A percentile compares a stretch with the other conserved stretches of the same genome.
Conservation (phyloP, 2,113 vertebrate species). For the Peucedramus taeniatus region DNA sequence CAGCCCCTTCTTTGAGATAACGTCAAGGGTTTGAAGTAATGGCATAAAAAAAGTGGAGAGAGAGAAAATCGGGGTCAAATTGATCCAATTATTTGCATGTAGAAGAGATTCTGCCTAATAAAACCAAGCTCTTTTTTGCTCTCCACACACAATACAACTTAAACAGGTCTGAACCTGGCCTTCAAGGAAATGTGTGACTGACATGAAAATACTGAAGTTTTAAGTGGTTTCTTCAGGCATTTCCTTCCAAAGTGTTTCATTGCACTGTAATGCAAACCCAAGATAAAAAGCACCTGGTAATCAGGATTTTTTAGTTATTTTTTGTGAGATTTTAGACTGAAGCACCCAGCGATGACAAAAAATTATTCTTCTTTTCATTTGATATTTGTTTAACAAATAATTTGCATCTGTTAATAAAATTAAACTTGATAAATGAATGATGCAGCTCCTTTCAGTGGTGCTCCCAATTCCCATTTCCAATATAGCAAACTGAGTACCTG, state of each 20-base stretch:
- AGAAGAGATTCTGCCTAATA: constrained; percentile 70
- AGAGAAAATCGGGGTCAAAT: constrained; percentile 68
- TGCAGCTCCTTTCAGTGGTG: background rate
- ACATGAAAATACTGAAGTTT: constrained; percentile 55
- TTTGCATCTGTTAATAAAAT: constrained; percentile 66
- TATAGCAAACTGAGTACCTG: background rate
- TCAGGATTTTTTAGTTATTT: background rate
- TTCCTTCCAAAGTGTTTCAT: constrained; percentile 46
- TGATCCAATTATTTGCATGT: constrained; percentile 62
- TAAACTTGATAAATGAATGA: constrained; percentile 46
- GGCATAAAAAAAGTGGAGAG: constrained; percentile 64
- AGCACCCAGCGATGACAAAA: background rate
- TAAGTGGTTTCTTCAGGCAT: constrained; percentile 29
- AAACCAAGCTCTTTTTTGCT: constrained; percentile 27
- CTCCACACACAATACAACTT: constrained; percentile 65
- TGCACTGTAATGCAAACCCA: background rate
- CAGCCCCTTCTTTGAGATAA: constrained; percentile 66
- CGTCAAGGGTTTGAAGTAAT: constrained; percentile 66
- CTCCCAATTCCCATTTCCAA: constrained; percentile 1
- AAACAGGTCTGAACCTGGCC: constrained; percentile 49
- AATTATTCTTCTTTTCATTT: constrained; percentile 46
- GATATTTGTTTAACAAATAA: constrained; percentile 52
- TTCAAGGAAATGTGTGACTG: constrained; percentile 63
- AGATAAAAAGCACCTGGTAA: constrained; percentile 30
- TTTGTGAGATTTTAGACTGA: constrained; percentile 29